Base-by-base conservation (phyloP, 2,888 invertebrate species). In the Limenitis camilla region DNA sequence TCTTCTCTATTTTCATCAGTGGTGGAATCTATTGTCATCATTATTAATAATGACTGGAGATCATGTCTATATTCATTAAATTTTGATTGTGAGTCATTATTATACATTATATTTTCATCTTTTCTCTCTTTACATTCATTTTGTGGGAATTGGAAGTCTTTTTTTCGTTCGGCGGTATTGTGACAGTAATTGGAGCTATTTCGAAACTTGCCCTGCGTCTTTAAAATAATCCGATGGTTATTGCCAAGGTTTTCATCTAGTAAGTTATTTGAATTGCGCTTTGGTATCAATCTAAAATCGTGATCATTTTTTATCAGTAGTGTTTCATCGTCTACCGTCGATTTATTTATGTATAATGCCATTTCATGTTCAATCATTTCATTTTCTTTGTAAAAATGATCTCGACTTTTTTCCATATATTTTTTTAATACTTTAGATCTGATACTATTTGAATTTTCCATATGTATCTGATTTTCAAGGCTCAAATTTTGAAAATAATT, bases 101-200 rank as follows among this genome's bases (percentile, higher is more conserved):
- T 31, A 19, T 11, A 33, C 27, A 7, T 7, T 42, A 27, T 6
- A 9, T 9, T 11, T 31, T 55, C 40, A 28, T 44, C 5, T 30
- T 46, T 30, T 5, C 29, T 9, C 27, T 47, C 38, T 31, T n/a
- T 30, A 11, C 29, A 41, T 6, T 30, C 8, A 10, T 19, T 8
- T 31, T 42, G 42, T 7, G 41, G 10, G n/a, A 8, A 5, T 9
- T 42, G 9, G 5, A 69, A 55, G 76, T 83, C 63, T 68, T 84
- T 49, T 73, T 84, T 58, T 75, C 78, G 31, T 61, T 83, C 50
- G 63, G 84, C 43, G 75, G 77, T 58, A 80, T 80, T 78, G 78
- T 83, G 79, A 69, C 81, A 4, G 60, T 85, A 38, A 67, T 19
- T 19, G 19, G 3, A 19, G 19, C 19, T 19, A 19, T 19, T 19